Conservation (phyloP, 1,140 invertebrate species). For the Drosophila repleta region DNA sequence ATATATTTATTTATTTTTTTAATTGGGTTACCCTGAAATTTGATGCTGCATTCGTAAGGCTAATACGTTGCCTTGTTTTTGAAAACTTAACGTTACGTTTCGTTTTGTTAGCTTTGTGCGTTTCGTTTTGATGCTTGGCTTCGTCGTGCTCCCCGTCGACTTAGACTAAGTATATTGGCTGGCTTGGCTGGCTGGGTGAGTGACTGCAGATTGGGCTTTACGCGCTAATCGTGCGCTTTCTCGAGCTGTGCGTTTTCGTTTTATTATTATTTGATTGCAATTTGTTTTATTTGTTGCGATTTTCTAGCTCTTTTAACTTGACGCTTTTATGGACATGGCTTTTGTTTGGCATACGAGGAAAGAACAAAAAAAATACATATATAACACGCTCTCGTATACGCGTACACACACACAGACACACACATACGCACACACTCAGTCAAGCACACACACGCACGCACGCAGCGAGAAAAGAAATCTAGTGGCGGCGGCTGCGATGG, state of each 20-base stretch:
- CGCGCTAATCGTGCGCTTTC: slow-evolving; percentile 33
- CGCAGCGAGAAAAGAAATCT: slow-evolving; percentile 54
- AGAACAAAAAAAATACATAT: slow-evolving; percentile 47
- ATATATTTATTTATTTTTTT: not conserved
- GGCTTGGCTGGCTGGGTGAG: slow-evolving; percentile 5
- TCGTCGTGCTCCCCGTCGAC: slow-evolving; percentile 6
- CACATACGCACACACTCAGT: slow-evolving; percentile 32
- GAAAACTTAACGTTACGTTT: slow-evolving; percentile 12
- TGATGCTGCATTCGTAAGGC: slow-evolving; percentile 1
- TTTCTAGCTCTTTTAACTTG: slow-evolving; percentile 18
- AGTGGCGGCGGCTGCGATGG: slow-evolving; percentile 29
- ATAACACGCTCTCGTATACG: slow-evolving; percentile 49
- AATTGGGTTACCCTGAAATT: slow-evolving; percentile 9
- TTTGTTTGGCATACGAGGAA: slow-evolving; percentile 42
- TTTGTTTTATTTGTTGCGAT: slow-evolving; percentile 13
- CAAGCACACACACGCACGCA: slow-evolving; percentile 32
- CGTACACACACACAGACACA: slow-evolving; percentile 46
- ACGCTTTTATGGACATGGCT: slow-evolving; percentile 29
- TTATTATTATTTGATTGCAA: slow-evolving; percentile 33
- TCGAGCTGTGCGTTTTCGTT: slow-evolving; percentile 67
- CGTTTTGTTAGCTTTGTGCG: slow-evolving; percentile 36
- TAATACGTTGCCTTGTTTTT: slow-evolving; percentile 7
- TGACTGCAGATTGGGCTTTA: slow-evolving; percentile 22
- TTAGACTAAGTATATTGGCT: slow-evolving; percentile 12
- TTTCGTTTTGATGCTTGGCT: slow-evolving; percentile 28